Evolutionary conservation across 92 coral and sea anemone genomes (phyloP).

Genomic region (Palythoa grandis): DNA sequence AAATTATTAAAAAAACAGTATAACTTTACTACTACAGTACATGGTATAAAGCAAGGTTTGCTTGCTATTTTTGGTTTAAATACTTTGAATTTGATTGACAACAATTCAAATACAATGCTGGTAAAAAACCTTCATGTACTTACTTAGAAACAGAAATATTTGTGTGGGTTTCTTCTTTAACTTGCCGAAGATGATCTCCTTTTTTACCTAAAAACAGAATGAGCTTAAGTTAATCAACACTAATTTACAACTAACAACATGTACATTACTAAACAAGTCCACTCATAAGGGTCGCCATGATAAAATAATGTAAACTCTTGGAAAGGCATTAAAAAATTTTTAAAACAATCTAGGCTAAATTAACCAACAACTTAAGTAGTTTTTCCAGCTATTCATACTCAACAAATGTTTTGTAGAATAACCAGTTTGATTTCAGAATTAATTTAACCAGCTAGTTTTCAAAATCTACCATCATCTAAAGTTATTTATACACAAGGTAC

Average conservation of each 20-base stretch:
- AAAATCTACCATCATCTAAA: too few species aligned
- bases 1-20: too few species aligned
- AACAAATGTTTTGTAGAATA: too few species aligned
- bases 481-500: too few species aligned
- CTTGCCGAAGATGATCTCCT: slow-evolving; percentile 66
- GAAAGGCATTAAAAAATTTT: too few species aligned
- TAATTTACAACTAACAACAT: neutral
- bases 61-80: neutral
- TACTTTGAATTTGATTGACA: neutral
- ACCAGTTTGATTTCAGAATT: too few species aligned
- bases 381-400: too few species aligned
- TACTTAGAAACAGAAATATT: slow-evolving; percentile 47
- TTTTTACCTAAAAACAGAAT: slow-evolving; percentile 55
- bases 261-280: neutral
- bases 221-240: neutral
- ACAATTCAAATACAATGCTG: neutral
- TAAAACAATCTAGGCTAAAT: too few species aligned
- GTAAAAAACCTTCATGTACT: slow-evolving; percentile 4
- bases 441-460: too few species aligned
- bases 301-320: too few species aligned
- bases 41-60: neutral
- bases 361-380: too few species aligned
- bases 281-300: neutral
- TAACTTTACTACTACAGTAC: too few species aligned
- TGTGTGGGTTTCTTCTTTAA: slow-evolving; percentile 69